Percentiles rank a stretch among this genome's conserved stretches.
These are phyloP conservation scores for Microctonus hyperodae DNA, from an alignment of 2,888 invertebrate species.

Conservation along the genomic window DNA sequence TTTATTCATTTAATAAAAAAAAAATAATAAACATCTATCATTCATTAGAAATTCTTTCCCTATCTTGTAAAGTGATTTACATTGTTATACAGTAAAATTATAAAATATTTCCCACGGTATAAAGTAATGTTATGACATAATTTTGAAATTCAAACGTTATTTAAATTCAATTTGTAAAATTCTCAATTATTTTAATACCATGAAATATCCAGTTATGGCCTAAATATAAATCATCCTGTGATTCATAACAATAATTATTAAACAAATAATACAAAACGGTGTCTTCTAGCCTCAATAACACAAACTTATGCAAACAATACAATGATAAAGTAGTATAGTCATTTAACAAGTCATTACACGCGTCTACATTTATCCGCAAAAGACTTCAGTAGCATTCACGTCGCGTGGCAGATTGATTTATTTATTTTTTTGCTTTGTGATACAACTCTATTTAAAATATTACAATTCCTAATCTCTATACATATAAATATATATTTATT, in stretches of 20 bases:
- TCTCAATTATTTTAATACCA: neutral
- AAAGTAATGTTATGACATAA: neutral
- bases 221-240: neutral
- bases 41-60: neutral
- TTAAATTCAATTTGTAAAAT: neutral
- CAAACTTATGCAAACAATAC: neutral
- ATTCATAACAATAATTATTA: neutral
- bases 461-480: neutral
- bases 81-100: neutral
- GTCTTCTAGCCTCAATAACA: neutral
- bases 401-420: neutral
- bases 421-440: neutral
- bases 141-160: neutral
- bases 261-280: neutral
- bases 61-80: neutral
- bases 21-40: neutral
- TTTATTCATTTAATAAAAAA: neutral
- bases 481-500: too few relatives aligned
- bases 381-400: neutral
- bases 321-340: neutral
- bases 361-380: neutral
- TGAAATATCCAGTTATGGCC: neutral
- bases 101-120: neutral
- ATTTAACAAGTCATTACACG: neutral
- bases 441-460: neutral